Evolutionary conservation across 2,888 invertebrate genomes (phyloP), one percentile per base, ranked within the genome.

Genomic region (Epistrophella euchroma): DNA sequence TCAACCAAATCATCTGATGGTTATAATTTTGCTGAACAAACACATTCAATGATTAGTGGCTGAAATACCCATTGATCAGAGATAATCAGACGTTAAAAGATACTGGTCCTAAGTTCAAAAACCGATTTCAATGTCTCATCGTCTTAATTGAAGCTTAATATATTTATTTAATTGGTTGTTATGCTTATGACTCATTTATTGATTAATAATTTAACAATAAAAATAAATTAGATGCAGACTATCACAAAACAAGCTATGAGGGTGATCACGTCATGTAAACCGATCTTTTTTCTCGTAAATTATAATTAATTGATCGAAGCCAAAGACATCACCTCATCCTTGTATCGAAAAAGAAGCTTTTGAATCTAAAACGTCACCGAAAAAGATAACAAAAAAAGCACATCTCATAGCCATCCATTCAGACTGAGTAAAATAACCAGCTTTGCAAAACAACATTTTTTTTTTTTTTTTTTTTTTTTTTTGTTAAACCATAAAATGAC

Each of bases 401-500:
- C 47, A 45, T 66, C 15, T 35, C 7, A 10, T 37, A 64, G 2
- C 28, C 15, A 11, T 0, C 25, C 52, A 28, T 52, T 25, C 15
- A 35, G 19, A 47, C 32, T 11, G 22, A 60, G 19, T 66, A 47
- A 47, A 35, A 66, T 66, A 66, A 66, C 66, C 47, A 19, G 66
- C 32, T 66, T 66, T 22, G 72, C 64, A 66, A 76, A 85, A 81
- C 80, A 40, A 58, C 85, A 82, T 71, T 66, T 64, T 56, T 15
- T 17, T 70, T 32, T 43, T 15, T 58, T 35, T 58, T 43, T 58
- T 37, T 2, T 55, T 28, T 15, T 0, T 28, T 5, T 28, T 58
- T 35, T 35, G 19, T 17, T 35, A 9, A 19, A 60, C 28, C 45
- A 28, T 56, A 40, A 40, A 66, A n/a, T 60, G 19, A 66, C 50